Percentiles rank a stretch among this genome's conserved stretches.
Evolutionary conservation across 1,140 invertebrate species (phyloP).

Genomic region (Ruditapes philippinarum): DNA sequence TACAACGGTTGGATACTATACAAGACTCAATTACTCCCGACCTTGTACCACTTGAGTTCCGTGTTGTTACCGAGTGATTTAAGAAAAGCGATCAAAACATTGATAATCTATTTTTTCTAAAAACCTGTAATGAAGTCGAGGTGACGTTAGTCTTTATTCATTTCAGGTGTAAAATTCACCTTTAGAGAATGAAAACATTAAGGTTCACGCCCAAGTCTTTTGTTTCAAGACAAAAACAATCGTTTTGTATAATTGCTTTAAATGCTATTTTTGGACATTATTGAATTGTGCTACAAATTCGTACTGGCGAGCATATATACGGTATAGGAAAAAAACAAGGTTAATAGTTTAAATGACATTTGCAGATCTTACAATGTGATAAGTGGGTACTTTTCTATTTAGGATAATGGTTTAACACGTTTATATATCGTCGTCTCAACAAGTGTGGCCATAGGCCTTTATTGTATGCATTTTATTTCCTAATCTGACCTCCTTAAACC

Average conservation of each 20-base stretch:
- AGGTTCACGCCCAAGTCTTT: not conserved
- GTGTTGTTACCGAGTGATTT: not conserved
- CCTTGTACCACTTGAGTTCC: not conserved
- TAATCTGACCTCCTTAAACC: not conserved
- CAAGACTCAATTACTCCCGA: constrained; percentile 18
- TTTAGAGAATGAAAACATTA: not conserved
- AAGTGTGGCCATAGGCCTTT: not conserved
- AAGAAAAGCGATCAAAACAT: constrained; percentile 4
- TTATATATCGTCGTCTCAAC: constrained; percentile 3
- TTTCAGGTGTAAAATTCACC: not conserved
- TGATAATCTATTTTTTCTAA: not conserved
- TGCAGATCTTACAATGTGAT: constrained; percentile 27
- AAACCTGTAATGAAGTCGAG: constrained; percentile 38
- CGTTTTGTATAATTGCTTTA: not conserved
- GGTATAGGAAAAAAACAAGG: not conserved
- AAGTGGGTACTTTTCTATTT: not conserved
- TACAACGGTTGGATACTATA: not conserved
- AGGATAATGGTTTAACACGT: constrained; percentile 24
- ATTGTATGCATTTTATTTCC: not conserved
- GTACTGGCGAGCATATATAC: not conserved
- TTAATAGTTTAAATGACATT: constrained; percentile 42
- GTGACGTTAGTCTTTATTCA: not conserved
- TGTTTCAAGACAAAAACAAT: not conserved
- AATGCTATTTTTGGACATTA: constrained; percentile 4
- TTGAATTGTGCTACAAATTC: not conserved